Evolutionary conservation across 2,113 vertebrate species (phyloP).

Genomic region (Hippocampus guttulatus): DNA sequence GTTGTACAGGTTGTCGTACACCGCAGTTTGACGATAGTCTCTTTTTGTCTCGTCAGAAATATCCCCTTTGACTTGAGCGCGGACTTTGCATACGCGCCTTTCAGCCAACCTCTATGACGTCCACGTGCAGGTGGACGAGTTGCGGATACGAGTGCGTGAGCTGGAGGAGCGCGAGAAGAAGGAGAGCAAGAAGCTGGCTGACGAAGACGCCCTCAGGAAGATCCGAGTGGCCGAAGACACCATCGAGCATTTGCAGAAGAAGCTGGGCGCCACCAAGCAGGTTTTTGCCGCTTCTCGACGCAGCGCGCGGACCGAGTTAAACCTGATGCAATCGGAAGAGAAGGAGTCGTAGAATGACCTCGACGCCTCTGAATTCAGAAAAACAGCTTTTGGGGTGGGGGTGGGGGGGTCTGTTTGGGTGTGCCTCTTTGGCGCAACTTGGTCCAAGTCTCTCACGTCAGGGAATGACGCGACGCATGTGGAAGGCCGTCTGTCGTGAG

Average conservation of each 20-base stretch:
- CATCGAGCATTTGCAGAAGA: constrained; percentile 89
- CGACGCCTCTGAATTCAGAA: background rate
- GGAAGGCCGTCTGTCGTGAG: constrained; percentile 4
- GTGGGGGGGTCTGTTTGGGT: background rate
- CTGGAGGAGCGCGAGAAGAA: constrained; percentile 86
- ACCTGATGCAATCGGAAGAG: background rate
- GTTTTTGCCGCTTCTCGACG: constrained; percentile 41
- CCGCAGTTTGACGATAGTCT: no score
- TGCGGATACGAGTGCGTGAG: constrained; percentile 80
- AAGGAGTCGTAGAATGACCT: background rate
- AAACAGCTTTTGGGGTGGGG: background rate
- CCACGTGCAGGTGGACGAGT: constrained; percentile 77
- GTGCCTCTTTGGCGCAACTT: constrained; percentile 18
- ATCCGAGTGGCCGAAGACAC: constrained; percentile 87
- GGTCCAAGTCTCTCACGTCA: constrained; percentile 9
- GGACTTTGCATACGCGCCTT: no score
- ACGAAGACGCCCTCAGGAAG: constrained; percentile 87
- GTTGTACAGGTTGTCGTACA: no score
- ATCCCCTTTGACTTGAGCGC: no score
- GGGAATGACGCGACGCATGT: constrained; percentile 6
- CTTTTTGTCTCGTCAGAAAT: no score
- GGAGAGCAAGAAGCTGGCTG: constrained; percentile 89
- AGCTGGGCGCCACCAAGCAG: constrained; percentile 89
- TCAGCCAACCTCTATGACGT: background rate
- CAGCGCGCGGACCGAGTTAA: background rate